phyloP scores from a whole-genome alignment of 1,140 invertebrate species.

The Dreissena rostriformis region DNA sequence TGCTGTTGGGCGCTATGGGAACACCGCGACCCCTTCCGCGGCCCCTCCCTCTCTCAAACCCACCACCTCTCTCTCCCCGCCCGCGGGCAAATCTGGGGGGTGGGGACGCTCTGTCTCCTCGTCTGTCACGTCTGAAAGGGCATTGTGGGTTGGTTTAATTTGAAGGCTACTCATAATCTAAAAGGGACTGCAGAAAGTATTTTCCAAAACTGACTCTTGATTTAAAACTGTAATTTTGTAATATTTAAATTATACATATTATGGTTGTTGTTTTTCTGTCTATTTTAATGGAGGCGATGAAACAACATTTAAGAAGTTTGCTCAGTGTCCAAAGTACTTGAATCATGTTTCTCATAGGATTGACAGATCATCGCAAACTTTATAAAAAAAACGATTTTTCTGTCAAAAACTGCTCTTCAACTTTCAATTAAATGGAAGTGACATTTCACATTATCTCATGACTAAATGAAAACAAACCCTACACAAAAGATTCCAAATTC shows the following conservation, averaged over 20 bases:
- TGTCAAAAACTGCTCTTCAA: too few species aligned
- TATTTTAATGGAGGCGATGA: too few species aligned
- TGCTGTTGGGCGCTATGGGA: conserved; percentile 62
- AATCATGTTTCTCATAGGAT: conserved; percentile 47
- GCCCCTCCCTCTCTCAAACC: conserved; percentile 66
- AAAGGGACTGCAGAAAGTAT: too few species aligned
- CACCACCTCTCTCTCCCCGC: conserved; percentile 65
- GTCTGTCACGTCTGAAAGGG: conserved; percentile 65
- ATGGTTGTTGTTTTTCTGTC: too few species aligned
- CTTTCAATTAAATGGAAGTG: too few species aligned
- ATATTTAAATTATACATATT: too few species aligned
- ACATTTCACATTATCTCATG: too few species aligned
- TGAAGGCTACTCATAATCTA: not conserved
- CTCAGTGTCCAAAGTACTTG: conserved; percentile 32
- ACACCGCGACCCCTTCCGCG: conserved; percentile 75
- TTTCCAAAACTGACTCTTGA: too few species aligned
- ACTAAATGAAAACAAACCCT: too few species aligned
- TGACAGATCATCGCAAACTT: conserved; percentile 53
- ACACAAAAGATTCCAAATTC: too few species aligned
- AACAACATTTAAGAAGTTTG: not conserved
- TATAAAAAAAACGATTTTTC: not conserved
- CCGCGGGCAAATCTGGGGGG: conserved; percentile 73
- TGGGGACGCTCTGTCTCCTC: conserved; percentile 72
- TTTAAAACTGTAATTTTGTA: too few species aligned
- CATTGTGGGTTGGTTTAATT: not conserved